Conservation (phyloP, 53 echinoderm and acorn worm species). For the Antedon mediterranea region DNA sequence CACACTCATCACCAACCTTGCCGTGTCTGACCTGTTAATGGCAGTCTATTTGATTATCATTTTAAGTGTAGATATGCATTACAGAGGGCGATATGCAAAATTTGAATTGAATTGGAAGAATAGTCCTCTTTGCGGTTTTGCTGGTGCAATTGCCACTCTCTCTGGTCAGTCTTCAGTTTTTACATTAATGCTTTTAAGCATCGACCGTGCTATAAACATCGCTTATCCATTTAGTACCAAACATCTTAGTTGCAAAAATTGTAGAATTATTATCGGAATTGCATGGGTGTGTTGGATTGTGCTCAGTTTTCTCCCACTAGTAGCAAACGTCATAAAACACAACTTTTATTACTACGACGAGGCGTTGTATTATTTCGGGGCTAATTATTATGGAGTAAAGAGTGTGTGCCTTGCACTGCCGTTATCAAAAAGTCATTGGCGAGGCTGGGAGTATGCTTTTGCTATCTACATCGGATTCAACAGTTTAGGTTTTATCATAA, state of each 20-base stretch:
- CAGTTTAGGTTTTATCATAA: constrained; percentile 58
- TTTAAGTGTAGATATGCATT: constrained; percentile 69
- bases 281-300: constrained; percentile 64
- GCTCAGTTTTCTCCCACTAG: constrained; percentile 63
- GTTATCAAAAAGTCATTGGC: constrained; percentile 46
- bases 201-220: constrained; percentile 74
- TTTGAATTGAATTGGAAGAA: not conserved
- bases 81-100: constrained; percentile 22
- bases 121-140: constrained; percentile 73
- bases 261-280: constrained; percentile 47
- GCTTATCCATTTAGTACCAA: constrained; percentile 85
- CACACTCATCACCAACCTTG: constrained; percentile 74
- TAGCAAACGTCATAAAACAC: not conserved
- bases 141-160: constrained; percentile 69
- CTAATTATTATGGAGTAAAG: constrained; percentile 73
- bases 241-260: constrained; percentile 73
- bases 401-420: constrained; percentile 88
- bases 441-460: constrained; percentile 90
- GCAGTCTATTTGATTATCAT: constrained; percentile 85
- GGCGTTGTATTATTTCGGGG: constrained; percentile 49
- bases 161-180: constrained; percentile 84
- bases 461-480: constrained; percentile 76
- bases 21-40: constrained; percentile 75
- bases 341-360: no score
- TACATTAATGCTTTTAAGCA: constrained; percentile 63